Percentiles rank a stretch among this genome's conserved stretches.
These are phyloP conservation scores for Synergus japonicus DNA, from an alignment of 2,888 invertebrate species.

Conservation along the genomic window DNA sequence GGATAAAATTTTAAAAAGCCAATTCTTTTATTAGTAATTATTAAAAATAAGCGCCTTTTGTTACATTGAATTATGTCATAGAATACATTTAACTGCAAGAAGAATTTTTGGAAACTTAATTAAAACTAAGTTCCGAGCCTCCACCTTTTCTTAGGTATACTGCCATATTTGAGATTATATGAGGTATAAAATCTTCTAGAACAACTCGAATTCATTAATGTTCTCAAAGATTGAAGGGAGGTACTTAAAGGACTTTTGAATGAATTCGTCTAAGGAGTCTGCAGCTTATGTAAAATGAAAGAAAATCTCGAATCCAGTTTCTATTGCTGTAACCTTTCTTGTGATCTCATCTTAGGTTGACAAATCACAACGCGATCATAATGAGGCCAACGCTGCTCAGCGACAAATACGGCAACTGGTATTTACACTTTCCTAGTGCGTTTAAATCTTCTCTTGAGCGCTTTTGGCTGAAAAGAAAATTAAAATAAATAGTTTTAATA, in stretches of 20 bases:
- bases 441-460: constrained; percentile 58
- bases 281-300: neutral
- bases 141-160: neutral
- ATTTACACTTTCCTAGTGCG: constrained; percentile 35
- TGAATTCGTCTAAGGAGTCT: neutral
- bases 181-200: neutral
- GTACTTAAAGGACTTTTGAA: neutral
- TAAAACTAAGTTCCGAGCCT: neutral
- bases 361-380: constrained; percentile 35
- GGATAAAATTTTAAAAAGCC: neutral
- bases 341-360: constrained; percentile 39
- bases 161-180: neutral
- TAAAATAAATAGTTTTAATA: neutral
- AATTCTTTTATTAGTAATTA: neutral
- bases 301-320: constrained; percentile 24
- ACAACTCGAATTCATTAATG: neutral
- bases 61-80: neutral
- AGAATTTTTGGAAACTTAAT: neutral
- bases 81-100: neutral
- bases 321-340: constrained; percentile 27
- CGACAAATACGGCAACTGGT: constrained; percentile 31
- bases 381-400: constrained; percentile 28
- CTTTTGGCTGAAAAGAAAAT: constrained; percentile 62
- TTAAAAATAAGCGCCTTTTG: neutral
- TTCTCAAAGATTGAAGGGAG: neutral